Percentiles rank a stretch among this genome's conserved stretches.
phyloP scores from a whole-genome alignment of 2,888 invertebrate species.

The Drosophila formosana region DNA sequence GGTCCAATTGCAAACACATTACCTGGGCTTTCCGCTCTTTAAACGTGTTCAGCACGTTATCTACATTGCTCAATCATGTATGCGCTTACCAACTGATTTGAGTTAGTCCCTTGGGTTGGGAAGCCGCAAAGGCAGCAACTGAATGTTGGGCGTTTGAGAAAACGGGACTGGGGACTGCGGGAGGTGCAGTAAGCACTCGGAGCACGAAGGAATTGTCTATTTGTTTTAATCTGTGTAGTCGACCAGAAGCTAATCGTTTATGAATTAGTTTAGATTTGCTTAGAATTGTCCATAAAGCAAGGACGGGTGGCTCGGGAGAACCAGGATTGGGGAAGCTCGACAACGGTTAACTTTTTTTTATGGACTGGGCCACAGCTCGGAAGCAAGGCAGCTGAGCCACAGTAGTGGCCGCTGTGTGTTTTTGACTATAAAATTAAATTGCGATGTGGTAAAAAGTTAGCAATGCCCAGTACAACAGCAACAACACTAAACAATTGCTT shows the following conservation, averaged over 20 bases:
- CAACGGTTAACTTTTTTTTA: conserved; percentile 45
- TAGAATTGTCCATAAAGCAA: conserved; percentile 60
- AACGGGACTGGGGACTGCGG: not conserved
- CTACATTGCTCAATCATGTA: conserved; percentile 76
- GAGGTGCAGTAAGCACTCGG: not conserved
- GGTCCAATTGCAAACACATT: conserved; percentile 4
- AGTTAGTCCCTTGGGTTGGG: conserved; percentile 41
- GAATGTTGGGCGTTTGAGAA: not conserved
- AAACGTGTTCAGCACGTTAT: conserved; percentile 49
- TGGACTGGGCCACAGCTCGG: conserved; percentile 32
- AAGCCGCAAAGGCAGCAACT: not conserved
- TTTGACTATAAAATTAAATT: conserved; percentile 81
- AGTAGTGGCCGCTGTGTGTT: conserved; percentile 73
- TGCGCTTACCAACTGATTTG: conserved; percentile 72
- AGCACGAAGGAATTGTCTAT: conserved; percentile 41
- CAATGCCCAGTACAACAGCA: conserved; percentile 63
- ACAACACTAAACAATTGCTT: conserved; percentile 63
- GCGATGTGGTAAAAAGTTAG: conserved; percentile 78
- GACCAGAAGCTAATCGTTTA: conserved; percentile 74
- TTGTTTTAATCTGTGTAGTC: conserved; percentile 75
- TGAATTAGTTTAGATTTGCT: conserved; percentile 79
- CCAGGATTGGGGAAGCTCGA: not conserved
- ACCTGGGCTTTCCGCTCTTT: conserved; percentile 32
- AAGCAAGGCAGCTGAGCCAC: conserved; percentile 52
- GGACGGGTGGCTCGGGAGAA: not conserved